Evolutionary conservation across 1,140 invertebrate genomes (phyloP).

Genomic region (Aphaenogaster floridana): DNA sequence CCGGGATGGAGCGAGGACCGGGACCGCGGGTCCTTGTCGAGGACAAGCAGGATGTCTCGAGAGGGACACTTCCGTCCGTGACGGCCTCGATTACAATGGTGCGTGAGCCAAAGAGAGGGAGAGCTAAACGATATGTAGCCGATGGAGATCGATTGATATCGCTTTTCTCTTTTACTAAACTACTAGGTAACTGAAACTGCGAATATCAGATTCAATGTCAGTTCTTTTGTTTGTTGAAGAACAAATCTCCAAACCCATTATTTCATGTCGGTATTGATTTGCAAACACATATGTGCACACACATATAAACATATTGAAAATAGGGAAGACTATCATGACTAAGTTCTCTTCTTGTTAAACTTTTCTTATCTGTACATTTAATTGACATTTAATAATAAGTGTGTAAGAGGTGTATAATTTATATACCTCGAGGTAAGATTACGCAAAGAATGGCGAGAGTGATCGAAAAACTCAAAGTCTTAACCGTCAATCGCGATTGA

Average conservation of each 20-base stretch:
- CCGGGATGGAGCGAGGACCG: slow-evolving; percentile 70
- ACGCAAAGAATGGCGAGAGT: not conserved
- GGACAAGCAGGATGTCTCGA: slow-evolving; percentile 78
- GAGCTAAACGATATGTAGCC: slow-evolving; percentile 58
- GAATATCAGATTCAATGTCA: not conserved
- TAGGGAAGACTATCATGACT: not conserved
- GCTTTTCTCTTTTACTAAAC: slow-evolving; percentile 15
- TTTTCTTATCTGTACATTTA: not conserved
- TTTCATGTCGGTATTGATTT: not conserved
- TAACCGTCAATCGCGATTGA: not conserved
- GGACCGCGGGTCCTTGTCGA: slow-evolving; percentile 74
- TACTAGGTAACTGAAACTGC: slow-evolving; percentile 24
- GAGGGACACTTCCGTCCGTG: slow-evolving; percentile 75
- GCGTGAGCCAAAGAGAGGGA: slow-evolving; percentile 71
- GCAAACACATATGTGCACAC: not conserved
- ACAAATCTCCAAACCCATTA: not conserved
- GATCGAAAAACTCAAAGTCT: not conserved
- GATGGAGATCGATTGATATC: slow-evolving; percentile 30
- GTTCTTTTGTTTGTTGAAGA: not conserved
- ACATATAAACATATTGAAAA: not conserved
- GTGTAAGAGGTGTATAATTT: not conserved
- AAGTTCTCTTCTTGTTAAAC: not conserved
- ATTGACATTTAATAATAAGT: not conserved
- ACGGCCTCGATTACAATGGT: slow-evolving; percentile 75
- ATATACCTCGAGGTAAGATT: not conserved